Base-by-base conservation (phyloP, 2,797 vertebrate genomes). In the Hephaestus fuliginosus region DNA sequence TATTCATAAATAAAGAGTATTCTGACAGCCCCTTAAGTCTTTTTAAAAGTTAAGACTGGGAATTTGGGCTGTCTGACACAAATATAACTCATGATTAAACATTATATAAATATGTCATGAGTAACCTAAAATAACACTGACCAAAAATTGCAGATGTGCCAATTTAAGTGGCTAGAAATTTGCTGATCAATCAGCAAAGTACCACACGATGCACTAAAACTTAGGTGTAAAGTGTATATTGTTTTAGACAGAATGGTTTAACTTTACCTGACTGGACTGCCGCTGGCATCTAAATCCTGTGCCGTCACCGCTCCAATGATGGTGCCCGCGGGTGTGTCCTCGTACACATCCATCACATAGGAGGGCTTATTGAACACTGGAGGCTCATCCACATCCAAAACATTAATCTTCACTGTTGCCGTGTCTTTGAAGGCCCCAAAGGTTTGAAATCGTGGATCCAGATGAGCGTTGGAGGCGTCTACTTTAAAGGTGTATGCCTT, bases 401-500 rank as follows among this genome's bases (percentile, higher is more conserved):
- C 96, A 43, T 97, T 99, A 90, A 99, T 97, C 94, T 98, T 99
- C 90, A 99, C 97, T 0, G 98, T 99, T 3, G 98, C 98, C 0
- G 97, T 99, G 90, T 99, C 98, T 92, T 98, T 99, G 92, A 98
- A 99, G 3, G 98, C 97, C 48, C 98, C 98, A 25, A 96, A 96
- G 1, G 95, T 97, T 83, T 98, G 97, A 86, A 98, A 99, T 0
- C 97, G 96, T 49, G 97, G 96, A 84, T 99, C 98, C 63, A 98
- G 93, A 85, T 98, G 96, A 17, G 96, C 92, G 61, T 99, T 99
- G 78, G 97, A 96, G 39, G 98, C 98, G 72, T 99, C 98, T 0
- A 99, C 98, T 94, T 98, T 99, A 77, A 99, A 99, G 70, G 97
- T 98, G 64, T 99, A 99, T 0, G 97, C 96, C 84, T 99, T 99